These are phyloP conservation scores for Fukomys damarensis DNA, from an alignment of 2,113 vertebrate species.

Conservation along the genomic window DNA sequence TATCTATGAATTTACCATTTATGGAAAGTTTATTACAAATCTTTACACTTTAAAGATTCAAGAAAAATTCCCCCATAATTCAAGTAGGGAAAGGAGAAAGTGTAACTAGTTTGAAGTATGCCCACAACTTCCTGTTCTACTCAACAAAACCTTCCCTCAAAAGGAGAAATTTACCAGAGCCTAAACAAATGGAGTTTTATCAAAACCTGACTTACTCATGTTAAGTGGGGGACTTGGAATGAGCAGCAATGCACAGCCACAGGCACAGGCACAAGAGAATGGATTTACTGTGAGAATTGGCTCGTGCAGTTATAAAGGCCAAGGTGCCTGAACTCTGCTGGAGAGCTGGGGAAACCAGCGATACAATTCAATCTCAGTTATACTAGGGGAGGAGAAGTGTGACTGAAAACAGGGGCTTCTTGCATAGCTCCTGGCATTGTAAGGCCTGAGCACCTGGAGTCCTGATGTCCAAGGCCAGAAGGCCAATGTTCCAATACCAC, in stretches of 20 bases:
- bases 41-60: background rate
- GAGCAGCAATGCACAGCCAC: too few relatives aligned
- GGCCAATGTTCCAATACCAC: background rate
- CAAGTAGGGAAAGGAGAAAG: background rate
- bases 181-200: background rate
- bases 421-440: too few relatives aligned
- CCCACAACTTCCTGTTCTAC: background rate
- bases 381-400: background rate
- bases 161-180: background rate
- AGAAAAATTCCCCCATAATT: background rate
- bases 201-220: background rate
- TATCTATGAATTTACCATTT: constrained; percentile 12
- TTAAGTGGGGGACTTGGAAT: background rate
- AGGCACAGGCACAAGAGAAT: background rate
- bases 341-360: too few relatives aligned
- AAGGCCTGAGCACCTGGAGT: background rate
- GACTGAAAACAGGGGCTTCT: background rate
- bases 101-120: background rate
- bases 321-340: background rate
- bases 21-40: background rate
- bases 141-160: background rate
- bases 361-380: background rate
- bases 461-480: background rate
- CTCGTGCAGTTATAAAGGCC: background rate
- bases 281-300: background rate